Conservation (phyloP, 2,797 vertebrate species). For the Pseudochirops corinnae region DNA sequence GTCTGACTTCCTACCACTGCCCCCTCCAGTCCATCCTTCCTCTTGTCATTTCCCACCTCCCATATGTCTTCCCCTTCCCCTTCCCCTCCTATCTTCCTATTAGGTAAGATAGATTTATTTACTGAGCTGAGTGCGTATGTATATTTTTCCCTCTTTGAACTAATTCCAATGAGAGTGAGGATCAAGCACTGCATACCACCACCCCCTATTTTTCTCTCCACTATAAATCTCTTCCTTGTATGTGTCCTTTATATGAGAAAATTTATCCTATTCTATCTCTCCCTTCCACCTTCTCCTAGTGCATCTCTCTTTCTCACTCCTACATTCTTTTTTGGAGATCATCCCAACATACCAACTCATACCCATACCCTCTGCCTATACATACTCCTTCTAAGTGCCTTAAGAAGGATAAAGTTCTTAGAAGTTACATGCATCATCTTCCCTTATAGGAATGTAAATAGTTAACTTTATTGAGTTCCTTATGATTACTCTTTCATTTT, state of each 20-base stretch:
- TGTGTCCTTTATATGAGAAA: not conserved
- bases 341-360: not conserved
- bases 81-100: not conserved
- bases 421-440: not conserved
- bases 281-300: not conserved
- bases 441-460: not conserved
- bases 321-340: not conserved
- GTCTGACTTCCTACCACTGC: not conserved
- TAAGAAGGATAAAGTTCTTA: not conserved
- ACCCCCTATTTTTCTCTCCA: not conserved
- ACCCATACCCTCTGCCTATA: not conserved
- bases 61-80: not conserved
- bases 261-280: not conserved
- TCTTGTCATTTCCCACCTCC: not conserved
- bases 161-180: not conserved
- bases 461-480: not conserved
- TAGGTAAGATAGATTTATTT: not conserved
- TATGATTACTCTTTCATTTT: not conserved
- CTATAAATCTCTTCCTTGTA: not conserved
- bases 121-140: not conserved
- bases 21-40: not conserved
- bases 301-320: not conserved
- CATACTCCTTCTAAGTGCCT: not conserved
- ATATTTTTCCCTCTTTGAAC: not conserved
- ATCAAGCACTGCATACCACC: not conserved